Percentiles rank a stretch among this genome's conserved stretches.
Evolutionary conservation across 2,797 vertebrate genomes (phyloP).

Genomic region (Gouania willdenowi): DNA sequence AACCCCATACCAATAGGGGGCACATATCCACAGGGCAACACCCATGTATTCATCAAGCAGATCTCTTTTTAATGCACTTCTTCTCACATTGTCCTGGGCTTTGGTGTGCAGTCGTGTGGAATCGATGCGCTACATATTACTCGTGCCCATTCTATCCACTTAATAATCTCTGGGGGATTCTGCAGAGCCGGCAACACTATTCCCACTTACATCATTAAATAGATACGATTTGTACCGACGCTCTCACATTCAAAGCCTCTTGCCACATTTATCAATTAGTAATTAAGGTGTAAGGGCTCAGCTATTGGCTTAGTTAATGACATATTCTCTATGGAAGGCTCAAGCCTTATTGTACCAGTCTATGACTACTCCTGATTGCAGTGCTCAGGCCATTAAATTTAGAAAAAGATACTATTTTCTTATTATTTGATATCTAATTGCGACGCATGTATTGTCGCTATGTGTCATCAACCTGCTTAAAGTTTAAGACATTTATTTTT

Average conservation of each 20-base stretch:
- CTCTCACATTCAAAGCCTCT: constrained; percentile 19
- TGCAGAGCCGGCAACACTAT: constrained; percentile 13
- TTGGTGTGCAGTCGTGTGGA: constrained; percentile 66
- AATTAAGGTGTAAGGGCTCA: constrained; percentile 54
- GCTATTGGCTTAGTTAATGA: constrained; percentile 55
- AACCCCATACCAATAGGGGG: constrained; percentile 48
- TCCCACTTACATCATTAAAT: not conserved
- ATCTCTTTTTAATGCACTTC: constrained; percentile 27
- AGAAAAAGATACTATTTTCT: too few relatives aligned
- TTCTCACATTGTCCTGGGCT: constrained; percentile 36
- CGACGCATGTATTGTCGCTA: constrained; percentile 11
- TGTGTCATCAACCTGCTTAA: constrained; percentile 26
- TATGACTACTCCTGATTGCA: too few relatives aligned
- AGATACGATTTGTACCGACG: constrained; percentile 56
- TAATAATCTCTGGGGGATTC: constrained; percentile 52
- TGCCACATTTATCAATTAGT: constrained; percentile 60
- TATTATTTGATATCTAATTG: too few relatives aligned
- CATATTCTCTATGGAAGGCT: constrained; percentile 34
- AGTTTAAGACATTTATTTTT: too few relatives aligned
- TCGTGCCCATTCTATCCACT: constrained; percentile 53
- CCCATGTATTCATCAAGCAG: constrained; percentile 5
- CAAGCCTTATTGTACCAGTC: too few relatives aligned
- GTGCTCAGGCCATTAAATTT: too few relatives aligned
- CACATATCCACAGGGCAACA: constrained; percentile 10
- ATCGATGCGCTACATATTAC: constrained; percentile 60